Conservation (phyloP, 2,797 vertebrate species). For the Cetoscarus ocellatus region DNA sequence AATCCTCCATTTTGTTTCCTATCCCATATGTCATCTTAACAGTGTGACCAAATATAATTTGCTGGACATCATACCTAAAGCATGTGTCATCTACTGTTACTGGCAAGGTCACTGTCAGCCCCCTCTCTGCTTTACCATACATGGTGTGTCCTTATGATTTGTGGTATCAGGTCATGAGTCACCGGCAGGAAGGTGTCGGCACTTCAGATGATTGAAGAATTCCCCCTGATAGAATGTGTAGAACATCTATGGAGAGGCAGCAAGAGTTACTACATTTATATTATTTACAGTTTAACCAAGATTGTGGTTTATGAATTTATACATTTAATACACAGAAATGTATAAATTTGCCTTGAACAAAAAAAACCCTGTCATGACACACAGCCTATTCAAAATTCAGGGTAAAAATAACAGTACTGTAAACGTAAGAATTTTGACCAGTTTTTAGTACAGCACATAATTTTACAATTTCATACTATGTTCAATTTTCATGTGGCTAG, state of each 20-base stretch:
- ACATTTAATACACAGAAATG: too few relatives aligned
- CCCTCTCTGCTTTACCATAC: conserved; percentile 1
- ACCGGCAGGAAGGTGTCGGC: conserved; percentile 16
- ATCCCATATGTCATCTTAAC: conserved; percentile 55
- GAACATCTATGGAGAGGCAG: neutral
- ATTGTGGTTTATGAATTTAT: too few relatives aligned
- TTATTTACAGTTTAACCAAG: too few relatives aligned
- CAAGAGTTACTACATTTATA: neutral
- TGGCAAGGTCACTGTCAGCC: conserved; percentile 48
- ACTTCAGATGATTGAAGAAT: conserved; percentile 46
- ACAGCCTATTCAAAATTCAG: too few relatives aligned
- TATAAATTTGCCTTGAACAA: too few relatives aligned
- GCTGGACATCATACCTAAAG: conserved; percentile 34
- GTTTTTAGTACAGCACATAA: too few relatives aligned
- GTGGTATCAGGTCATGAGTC: conserved; percentile 2
- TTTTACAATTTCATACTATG: too few relatives aligned
- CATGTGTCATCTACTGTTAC: conserved; percentile 34
- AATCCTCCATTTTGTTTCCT: conserved; percentile 43
- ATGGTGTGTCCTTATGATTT: conserved; percentile 36
- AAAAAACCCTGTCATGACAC: too few relatives aligned
- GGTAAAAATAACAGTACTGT: too few relatives aligned
- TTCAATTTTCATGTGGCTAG: too few relatives aligned
- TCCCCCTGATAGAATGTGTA: neutral
- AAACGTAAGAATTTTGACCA: too few relatives aligned
- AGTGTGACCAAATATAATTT: conserved; percentile 63